A percentile compares a stretch with the other conserved stretches of the same genome.
Evolutionary conservation across 2,888 invertebrate genomes (phyloP).

Genomic region (Ormyrus rosae): DNA sequence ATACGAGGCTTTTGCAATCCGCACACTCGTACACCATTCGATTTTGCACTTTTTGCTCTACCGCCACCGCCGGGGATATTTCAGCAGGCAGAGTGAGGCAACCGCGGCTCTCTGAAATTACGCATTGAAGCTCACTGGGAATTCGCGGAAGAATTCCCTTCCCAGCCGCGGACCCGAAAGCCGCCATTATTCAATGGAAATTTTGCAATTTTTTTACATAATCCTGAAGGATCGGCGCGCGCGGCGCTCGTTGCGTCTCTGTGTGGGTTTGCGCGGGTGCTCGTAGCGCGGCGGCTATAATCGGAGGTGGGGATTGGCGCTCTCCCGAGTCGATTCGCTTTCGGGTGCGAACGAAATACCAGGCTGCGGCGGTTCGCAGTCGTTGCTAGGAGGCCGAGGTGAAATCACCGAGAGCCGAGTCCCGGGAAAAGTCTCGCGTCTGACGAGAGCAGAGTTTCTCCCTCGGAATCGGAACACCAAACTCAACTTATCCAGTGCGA

Average conservation of each 20-base stretch:
- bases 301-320: neutral
- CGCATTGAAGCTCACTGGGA: too few relatives aligned
- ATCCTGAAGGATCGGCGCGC: neutral
- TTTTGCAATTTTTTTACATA: conserved; percentile 18
- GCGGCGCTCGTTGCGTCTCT: neutral
- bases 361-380: too few relatives aligned
- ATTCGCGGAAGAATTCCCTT: neutral
- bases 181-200: conserved; percentile 3
- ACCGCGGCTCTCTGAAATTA: neutral
- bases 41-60: conserved; percentile 9
- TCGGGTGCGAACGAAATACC: neutral
- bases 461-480: too few relatives aligned
- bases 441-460: too few relatives aligned
- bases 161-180: conserved; percentile 23
- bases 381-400: too few relatives aligned
- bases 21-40: neutral
- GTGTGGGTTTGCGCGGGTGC: too few relatives aligned
- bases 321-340: neutral
- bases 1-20: too few relatives aligned
- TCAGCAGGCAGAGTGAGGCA: neutral
- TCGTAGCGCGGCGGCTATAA: too few relatives aligned
- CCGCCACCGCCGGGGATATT: neutral
- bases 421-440: neutral
- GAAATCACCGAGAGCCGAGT: too few relatives aligned
- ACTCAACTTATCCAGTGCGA: too few relatives aligned